A percentile compares a stretch with the other conserved stretches of the same genome.
phyloP scores from a whole-genome alignment of 1,140 invertebrate genomes.

The Panagrolaimus sp. region DNA sequence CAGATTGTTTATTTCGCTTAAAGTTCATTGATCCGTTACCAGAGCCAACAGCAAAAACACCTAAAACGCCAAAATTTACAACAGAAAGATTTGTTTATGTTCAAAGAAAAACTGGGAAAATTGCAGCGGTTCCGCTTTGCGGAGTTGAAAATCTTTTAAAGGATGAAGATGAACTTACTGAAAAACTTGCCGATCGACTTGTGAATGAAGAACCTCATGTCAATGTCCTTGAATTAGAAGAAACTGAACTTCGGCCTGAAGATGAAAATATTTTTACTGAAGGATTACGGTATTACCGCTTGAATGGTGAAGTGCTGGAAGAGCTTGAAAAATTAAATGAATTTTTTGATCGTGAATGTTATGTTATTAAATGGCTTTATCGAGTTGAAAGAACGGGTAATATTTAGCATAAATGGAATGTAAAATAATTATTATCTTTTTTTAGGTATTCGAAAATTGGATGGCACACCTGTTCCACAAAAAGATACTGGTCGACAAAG shows the following conservation, averaged over 20 bases:
- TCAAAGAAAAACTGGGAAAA: not conserved
- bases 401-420: not conserved
- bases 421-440: not conserved
- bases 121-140: not conserved
- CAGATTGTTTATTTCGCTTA: conserved; percentile 83
- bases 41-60: conserved; percentile 18
- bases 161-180: conserved; percentile 27
- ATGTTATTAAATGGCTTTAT: conserved; percentile 39
- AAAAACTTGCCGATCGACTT: conserved; percentile 17
- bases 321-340: conserved; percentile 26
- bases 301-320: conserved; percentile 27
- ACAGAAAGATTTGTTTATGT: conserved; percentile 14
- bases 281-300: conserved; percentile 4
- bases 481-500: conserved; percentile 35
- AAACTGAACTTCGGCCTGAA: conserved; percentile 27
- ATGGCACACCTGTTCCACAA: conserved; percentile 9
- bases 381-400: conserved; percentile 34
- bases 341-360: conserved; percentile 32
- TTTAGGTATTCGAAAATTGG: conserved; percentile 35
- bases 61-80: conserved; percentile 5
- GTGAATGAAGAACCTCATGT: conserved; percentile 6
- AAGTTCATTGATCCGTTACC: conserved; percentile 88
- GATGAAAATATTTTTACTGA: conserved; percentile 40
- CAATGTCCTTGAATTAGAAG: conserved; percentile 33
- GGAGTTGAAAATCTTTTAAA: conserved; percentile 17